Evolutionary conservation across 2,113 vertebrate genomes (phyloP), one percentile per base, ranked within the genome.

Genomic region (Misgurnus mizolepis): DNA sequence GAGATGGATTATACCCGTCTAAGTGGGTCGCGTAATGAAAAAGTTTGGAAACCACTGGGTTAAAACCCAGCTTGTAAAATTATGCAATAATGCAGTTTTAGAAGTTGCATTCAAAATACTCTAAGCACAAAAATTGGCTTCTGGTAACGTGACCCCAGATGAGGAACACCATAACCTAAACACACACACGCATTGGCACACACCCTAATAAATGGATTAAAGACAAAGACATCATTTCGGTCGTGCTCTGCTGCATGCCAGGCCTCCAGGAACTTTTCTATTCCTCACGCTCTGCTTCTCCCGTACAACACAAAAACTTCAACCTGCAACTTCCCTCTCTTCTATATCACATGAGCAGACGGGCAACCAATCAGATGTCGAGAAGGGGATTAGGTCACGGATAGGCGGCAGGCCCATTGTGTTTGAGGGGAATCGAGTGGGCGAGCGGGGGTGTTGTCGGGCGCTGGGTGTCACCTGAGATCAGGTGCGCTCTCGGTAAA

Each of bases 401-500:
- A 66, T 50, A 78, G 75, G 80, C 74, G 5, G 66, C 83, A 72
- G 66, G 83, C 47, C 76, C 75, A 79, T 82, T 82, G 80, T 79
- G 74, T 76, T 49, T 1, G 47, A 71, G 49, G 50, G 17, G 60
- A 45, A 72, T 27, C 55, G 80, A 80, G 83, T 85, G 83, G 83
- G 80, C 53, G 80, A 61, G 45, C 6, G 56, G 87, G 70, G 49
- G 71, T 79, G 78, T 82, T 68, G 69, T 64, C 15, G 67, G 74
- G 74, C 43, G 34, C 64, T 60, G 49, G 49, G 70, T 82, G 83
- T 77, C 72, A 82, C 58, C 68, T 55, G 80, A 82, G 70, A 67
- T 74, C 27, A 53, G 66, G 55, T 61, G 71, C 45, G 69, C 14
- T 50, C 66, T 77, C 68, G 50, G 66, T 77, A 65, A 76, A 58